Conservation (phyloP, 2,797 vertebrate species). For the Linurgus olivaceus region DNA sequence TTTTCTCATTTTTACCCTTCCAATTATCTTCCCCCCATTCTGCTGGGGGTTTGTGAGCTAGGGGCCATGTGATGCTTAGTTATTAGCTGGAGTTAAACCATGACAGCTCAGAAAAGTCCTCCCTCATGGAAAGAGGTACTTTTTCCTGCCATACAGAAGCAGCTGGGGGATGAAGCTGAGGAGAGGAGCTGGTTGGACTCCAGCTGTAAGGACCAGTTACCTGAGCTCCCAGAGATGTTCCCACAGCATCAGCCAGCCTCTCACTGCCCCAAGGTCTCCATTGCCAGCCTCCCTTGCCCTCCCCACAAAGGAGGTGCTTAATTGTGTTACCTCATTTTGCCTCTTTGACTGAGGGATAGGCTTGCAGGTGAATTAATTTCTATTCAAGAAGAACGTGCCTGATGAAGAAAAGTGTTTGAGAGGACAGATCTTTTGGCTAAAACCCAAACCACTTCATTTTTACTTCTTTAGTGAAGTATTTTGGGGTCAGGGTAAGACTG, state of each 20-base stretch:
- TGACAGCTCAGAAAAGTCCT: not conserved
- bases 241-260: not conserved
- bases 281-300: not conserved
- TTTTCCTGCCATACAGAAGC: not conserved
- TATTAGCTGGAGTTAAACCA: not conserved
- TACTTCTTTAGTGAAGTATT: not conserved
- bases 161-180: not conserved
- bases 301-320: not conserved
- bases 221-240: accelerated
- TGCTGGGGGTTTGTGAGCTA: not conserved
- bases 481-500: accelerated
- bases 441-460: not conserved
- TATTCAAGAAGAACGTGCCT: not conserved
- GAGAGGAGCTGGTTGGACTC: not conserved
- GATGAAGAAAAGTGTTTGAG: not conserved
- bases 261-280: not conserved
- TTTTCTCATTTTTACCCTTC: not conserved
- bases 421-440: not conserved
- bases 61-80: not conserved
- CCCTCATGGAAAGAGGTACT: accelerated
- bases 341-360: not conserved
- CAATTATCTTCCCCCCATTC: not conserved
- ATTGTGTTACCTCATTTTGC: not conserved
- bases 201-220: not conserved
- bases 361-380: not conserved